phyloP scores from a whole-genome alignment of 1,140 invertebrate species.

The Drosophila guanche region DNA sequence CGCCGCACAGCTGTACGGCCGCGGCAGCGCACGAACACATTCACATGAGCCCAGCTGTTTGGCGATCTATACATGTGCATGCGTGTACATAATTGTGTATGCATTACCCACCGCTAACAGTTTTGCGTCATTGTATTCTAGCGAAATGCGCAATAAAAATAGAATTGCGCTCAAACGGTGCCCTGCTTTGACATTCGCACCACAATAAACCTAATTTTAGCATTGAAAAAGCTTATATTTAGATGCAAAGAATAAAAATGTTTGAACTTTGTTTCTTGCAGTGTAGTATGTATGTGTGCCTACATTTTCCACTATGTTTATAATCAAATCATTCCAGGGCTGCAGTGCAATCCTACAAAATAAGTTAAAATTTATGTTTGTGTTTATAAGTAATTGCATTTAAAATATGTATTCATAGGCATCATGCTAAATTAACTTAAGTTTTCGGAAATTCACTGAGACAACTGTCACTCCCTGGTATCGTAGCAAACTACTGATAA shows the following conservation, averaged over 20 bases:
- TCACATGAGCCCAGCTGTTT: slow-evolving; percentile 1
- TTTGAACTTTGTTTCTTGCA: no score
- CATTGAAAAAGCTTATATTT: slow-evolving; percentile 3
- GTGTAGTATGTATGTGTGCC: no score
- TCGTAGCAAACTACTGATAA: no score
- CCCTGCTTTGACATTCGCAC: slow-evolving; percentile 19
- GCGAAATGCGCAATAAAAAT: slow-evolving; percentile 10
- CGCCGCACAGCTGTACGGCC: background rate
- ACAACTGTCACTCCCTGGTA: no score
- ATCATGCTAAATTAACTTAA: background rate
- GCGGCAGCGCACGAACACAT: slow-evolving; percentile 6
- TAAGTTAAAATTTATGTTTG: no score
- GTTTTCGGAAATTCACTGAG: background rate
- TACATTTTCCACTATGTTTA: no score
- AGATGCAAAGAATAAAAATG: no score
- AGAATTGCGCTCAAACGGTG: slow-evolving; percentile 1
- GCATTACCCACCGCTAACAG: background rate
- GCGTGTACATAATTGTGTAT: background rate
- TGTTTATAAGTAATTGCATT: no score
- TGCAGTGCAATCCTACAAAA: background rate
- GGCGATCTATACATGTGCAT: background rate
- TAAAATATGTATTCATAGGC: background rate
- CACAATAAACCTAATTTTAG: background rate
- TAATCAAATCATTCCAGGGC: no score
- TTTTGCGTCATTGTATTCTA: background rate